Evolutionary conservation across 2,797 vertebrate genomes (phyloP).

Genomic region (Spheniscus humboldti): DNA sequence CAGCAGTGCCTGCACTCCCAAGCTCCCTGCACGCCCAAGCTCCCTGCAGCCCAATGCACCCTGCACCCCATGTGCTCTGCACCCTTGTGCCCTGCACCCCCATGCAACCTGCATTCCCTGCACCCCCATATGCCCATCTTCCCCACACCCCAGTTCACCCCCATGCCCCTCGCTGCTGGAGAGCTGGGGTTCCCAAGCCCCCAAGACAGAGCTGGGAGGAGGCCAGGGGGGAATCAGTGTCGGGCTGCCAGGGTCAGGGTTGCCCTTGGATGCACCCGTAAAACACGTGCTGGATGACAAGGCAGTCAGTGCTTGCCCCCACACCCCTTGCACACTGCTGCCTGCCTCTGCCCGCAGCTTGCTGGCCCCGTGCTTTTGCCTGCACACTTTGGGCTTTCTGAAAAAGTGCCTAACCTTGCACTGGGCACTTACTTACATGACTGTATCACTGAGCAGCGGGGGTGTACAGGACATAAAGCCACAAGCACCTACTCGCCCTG

Average conservation of each 20-base stretch:
- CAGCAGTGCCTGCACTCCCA: not conserved
- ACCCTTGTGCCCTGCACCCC: not conserved
- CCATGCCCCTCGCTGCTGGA: not conserved
- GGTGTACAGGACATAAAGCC: not conserved
- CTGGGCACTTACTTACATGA: not conserved
- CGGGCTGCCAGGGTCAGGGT: not conserved
- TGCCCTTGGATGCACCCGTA: not conserved
- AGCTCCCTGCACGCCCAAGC: not conserved
- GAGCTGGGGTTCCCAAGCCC: not conserved
- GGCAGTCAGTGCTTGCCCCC: not conserved
- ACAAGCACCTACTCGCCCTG: rapidly evolving
- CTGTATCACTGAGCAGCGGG: rapidly evolving
- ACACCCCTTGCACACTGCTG: not conserved
- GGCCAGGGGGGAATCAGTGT: not conserved
- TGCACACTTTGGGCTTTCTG: not conserved
- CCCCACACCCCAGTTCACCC: not conserved
- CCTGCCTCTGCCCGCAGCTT: not conserved
- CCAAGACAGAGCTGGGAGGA: not conserved
- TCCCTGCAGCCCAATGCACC: not conserved
- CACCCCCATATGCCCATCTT: not conserved
- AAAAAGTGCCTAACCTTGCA: not conserved
- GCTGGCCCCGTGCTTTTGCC: not conserved
- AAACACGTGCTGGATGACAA: rapidly evolving
- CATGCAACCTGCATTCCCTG: not conserved
- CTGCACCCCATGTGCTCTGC: not conserved